These are phyloP conservation scores for Aphyosemion australe DNA, from an alignment of 2,113 vertebrate species.

Conservation along the genomic window DNA sequence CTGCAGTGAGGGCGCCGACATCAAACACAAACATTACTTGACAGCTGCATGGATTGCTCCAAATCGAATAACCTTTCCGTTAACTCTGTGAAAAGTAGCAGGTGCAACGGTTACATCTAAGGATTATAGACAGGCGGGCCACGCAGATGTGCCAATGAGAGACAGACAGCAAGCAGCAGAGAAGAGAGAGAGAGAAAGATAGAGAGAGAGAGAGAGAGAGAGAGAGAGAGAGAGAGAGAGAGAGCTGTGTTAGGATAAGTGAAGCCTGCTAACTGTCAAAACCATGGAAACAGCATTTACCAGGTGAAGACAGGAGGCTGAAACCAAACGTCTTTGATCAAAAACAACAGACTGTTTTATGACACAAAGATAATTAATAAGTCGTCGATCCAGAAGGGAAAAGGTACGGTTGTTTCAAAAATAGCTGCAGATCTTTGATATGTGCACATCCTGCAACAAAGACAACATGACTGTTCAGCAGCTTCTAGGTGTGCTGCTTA, in stretches of 20 bases:
- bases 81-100: slow-evolving; percentile 70
- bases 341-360: slow-evolving; percentile 22
- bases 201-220: slow-evolving; percentile 21
- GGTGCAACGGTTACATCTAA: slow-evolving; percentile 65
- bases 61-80: slow-evolving; percentile 72
- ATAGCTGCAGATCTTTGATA: slow-evolving; percentile 11
- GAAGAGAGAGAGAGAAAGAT: slow-evolving; percentile 13
- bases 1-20: slow-evolving; percentile 7
- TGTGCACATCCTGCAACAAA: background rate
- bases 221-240: slow-evolving; percentile 21
- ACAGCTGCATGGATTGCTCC: slow-evolving; percentile 60
- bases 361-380: slow-evolving; percentile 23
- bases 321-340: slow-evolving; percentile 50
- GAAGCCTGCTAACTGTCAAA: slow-evolving; percentile 68
- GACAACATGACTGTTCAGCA: slow-evolving; percentile 17
- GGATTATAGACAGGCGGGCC: slow-evolving; percentile 59
- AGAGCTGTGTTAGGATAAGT: slow-evolving; percentile 32
- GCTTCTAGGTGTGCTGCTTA: slow-evolving; percentile 11
- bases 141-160: slow-evolving; percentile 67
- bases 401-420: slow-evolving; percentile 26
- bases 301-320: slow-evolving; percentile 52
- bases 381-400: slow-evolving; percentile 21
- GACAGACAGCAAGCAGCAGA: slow-evolving; percentile 32
- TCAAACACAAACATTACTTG: slow-evolving; percentile 50
- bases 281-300: slow-evolving; percentile 75